A percentile compares a stretch with the other conserved stretches of the same genome.
Conservation (phyloP, 2,888 invertebrate species). For the Drosophila maculinotata region DNA sequence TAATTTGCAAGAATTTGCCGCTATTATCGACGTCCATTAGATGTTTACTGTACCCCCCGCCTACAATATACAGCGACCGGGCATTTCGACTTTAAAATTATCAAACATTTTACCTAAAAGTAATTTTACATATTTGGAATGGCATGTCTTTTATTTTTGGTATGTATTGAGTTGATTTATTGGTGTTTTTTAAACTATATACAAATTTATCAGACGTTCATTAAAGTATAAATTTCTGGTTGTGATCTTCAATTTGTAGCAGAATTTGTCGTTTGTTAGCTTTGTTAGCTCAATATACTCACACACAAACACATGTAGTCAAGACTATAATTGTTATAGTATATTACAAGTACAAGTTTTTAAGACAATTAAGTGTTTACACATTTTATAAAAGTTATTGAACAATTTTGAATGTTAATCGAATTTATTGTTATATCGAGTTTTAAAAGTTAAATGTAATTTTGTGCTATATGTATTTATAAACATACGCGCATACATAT, state of each 20-base stretch:
- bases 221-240: constrained; percentile 38
- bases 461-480: constrained; percentile 8
- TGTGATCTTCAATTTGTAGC: constrained; percentile 50
- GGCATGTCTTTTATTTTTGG: constrained; percentile 72
- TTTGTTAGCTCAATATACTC: constrained; percentile 11
- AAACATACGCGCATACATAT: background rate
- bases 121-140: constrained; percentile 59
- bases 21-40: constrained; percentile 58
- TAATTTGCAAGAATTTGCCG: constrained; percentile 49
- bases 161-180: constrained; percentile 54
- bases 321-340: constrained; percentile 10
- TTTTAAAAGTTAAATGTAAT: constrained; percentile 18
- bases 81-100: constrained; percentile 33
- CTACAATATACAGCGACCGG: constrained; percentile 39
- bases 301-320: background rate
- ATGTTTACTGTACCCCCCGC: constrained; percentile 49
- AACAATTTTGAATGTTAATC: constrained; percentile 34
- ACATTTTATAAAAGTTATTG: constrained; percentile 29
- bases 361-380: constrained; percentile 17
- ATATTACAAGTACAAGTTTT: background rate
- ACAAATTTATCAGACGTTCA: constrained; percentile 12
- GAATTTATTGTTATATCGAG: constrained; percentile 48
- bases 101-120: constrained; percentile 22
- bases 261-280: constrained; percentile 14
- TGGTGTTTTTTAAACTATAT: background rate